These are phyloP conservation scores for Sycobia sp. DNA, from an alignment of 1,140 invertebrate genomes.

Conservation along the genomic window DNA sequence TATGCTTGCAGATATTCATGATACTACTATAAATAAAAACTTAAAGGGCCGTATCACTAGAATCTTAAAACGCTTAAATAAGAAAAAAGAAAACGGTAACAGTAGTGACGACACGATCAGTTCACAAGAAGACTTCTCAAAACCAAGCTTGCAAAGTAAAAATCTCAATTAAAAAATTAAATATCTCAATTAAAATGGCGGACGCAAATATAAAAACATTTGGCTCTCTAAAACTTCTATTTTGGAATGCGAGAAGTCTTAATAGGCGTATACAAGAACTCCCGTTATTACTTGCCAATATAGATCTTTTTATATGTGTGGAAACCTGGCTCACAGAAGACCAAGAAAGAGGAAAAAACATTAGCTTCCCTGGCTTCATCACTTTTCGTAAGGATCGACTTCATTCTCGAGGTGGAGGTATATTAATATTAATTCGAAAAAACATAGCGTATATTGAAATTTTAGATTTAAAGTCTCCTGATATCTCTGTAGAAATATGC, in stretches of 20 bases:
- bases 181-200: too few species aligned
- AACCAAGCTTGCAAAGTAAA: too few species aligned
- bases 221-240: too few species aligned
- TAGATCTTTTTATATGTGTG: slow-evolving; percentile 6
- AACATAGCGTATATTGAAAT: background rate
- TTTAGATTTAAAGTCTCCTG: background rate
- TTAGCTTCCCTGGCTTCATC: background rate
- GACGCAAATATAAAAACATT: too few species aligned
- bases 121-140: too few species aligned
- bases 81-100: too few species aligned
- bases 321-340: background rate
- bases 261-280: background rate
- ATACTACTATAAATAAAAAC: background rate
- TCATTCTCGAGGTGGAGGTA: background rate
- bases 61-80: too few species aligned
- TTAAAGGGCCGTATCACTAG: background rate
- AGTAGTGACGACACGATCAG: too few species aligned
- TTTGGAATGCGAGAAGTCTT: background rate
- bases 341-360: background rate
- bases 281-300: background rate
- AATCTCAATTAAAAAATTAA: too few species aligned
- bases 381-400: background rate
- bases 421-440: background rate
- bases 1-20: background rate
- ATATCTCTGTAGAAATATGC: background rate